Evolutionary conservation across 2,888 invertebrate genomes (phyloP).

Genomic region (Drosophila acutilabella): DNA sequence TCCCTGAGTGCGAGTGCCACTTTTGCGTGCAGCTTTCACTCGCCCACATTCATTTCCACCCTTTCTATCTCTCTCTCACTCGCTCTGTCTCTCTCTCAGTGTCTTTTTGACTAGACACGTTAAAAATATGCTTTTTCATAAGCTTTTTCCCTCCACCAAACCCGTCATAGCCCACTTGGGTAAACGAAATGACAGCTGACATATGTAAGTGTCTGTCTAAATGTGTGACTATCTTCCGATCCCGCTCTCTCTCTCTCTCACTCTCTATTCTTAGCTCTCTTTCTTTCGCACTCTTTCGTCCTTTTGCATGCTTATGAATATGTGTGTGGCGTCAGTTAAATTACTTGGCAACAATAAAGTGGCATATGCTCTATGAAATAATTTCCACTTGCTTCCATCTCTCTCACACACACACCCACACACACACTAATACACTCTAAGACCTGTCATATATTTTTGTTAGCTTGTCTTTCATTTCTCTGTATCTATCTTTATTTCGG

Average conservation of each 20-base stretch:
- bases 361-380: slow-evolving; percentile 67
- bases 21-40: slow-evolving; percentile 65
- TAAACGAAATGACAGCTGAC: slow-evolving; percentile 80
- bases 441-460: slow-evolving; percentile 43
- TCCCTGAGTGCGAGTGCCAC: slow-evolving; percentile 76
- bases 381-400: slow-evolving; percentile 49
- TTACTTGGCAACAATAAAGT: slow-evolving; percentile 82
- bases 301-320: slow-evolving; percentile 5
- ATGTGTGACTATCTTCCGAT: slow-evolving; percentile 32
- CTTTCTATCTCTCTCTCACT: slow-evolving; percentile 2
- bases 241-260: slow-evolving; percentile 13
- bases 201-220: slow-evolving; percentile 75
- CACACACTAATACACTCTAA: slow-evolving; percentile 16
- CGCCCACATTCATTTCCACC: slow-evolving; percentile 11
- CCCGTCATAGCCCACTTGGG: slow-evolving; percentile 31
- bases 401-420: slow-evolving; percentile 10
- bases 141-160: slow-evolving; percentile 30
- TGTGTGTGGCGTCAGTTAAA: slow-evolving; percentile 71
- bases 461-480: slow-evolving; percentile 8
- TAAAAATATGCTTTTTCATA: slow-evolving; percentile 66
- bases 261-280: not conserved
- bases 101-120: slow-evolving; percentile 56
- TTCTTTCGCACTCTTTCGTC: slow-evolving; percentile 2
- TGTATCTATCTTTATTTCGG: slow-evolving; percentile 2
- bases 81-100: slow-evolving; percentile 1